Percentiles rank a stretch among this genome's conserved stretches.
phyloP scores from a whole-genome alignment of 2,113 vertebrate species.

The Spheniscus mendiculus region DNA sequence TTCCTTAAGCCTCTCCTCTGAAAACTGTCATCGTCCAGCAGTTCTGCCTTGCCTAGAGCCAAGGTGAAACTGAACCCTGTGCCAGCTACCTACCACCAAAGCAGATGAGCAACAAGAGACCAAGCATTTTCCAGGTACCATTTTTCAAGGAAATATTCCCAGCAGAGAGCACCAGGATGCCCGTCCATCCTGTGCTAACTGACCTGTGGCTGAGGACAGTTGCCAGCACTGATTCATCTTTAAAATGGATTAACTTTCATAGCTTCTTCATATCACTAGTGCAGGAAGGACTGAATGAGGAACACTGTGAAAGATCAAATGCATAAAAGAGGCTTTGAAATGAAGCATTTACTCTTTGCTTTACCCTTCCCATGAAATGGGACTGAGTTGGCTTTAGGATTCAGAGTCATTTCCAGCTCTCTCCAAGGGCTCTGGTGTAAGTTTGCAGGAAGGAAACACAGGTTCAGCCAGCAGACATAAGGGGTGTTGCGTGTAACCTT shows the following conservation, averaged over 20 bases:
- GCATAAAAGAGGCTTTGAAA: neutral
- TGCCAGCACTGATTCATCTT: neutral
- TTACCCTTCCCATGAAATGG: neutral
- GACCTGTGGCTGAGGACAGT: neutral
- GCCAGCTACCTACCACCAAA: neutral
- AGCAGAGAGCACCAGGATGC: neutral
- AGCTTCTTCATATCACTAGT: neutral
- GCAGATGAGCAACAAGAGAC: neutral
- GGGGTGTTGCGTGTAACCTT: neutral
- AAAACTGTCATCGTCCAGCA: neutral
- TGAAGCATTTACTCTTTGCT: neutral
- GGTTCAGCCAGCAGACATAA: neutral
- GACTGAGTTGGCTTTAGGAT: neutral
- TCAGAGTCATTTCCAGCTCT: neutral
- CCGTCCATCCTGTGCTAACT: neutral
- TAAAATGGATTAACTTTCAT: constrained; percentile 18
- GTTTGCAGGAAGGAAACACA: neutral
- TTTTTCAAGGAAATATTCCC: constrained; percentile 2
- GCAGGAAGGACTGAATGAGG: neutral
- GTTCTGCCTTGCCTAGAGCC: constrained; percentile 8
- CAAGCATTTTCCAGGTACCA: accelerated
- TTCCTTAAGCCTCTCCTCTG: neutral
- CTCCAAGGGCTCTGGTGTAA: neutral
- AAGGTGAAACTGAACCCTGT: neutral
- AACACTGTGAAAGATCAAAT: neutral